Conservation (phyloP, 2,797 vertebrate species). For the Apogon hyalosoma region DNA sequence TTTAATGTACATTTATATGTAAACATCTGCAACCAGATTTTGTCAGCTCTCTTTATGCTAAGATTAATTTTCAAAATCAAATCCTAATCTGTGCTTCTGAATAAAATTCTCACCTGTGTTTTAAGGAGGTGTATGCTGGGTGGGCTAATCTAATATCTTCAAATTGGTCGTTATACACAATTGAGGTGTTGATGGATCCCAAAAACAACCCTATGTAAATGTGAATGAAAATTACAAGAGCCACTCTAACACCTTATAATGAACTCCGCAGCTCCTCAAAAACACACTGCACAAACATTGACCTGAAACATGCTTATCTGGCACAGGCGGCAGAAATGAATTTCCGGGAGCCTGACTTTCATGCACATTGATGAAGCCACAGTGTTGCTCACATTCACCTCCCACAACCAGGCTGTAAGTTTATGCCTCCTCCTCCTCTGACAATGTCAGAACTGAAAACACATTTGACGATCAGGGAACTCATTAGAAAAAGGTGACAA, state of each 20-base stretch:
- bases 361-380: constrained; percentile 79
- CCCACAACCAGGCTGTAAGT: constrained; percentile 44
- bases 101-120: constrained; percentile 61
- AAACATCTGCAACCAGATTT: constrained; percentile 26
- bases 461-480: constrained; percentile 77
- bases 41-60: constrained; percentile 39
- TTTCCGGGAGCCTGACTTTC: constrained; percentile 80
- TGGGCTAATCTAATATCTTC: constrained; percentile 72
- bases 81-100: constrained; percentile 38
- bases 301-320: constrained; percentile 79
- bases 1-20: constrained; percentile 29
- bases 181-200: constrained; percentile 82
- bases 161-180: constrained; percentile 78
- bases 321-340: constrained; percentile 70
- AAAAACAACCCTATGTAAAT: constrained; percentile 74
- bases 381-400: constrained; percentile 44
- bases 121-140: constrained; percentile 38
- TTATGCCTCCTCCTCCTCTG: constrained; percentile 55
- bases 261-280: constrained; percentile 62
- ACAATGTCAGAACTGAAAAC: constrained; percentile 74
- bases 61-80: constrained; percentile 14
- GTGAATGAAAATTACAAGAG: constrained; percentile 70
- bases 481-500: constrained; percentile 90
- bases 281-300: constrained; percentile 65
- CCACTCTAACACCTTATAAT: constrained; percentile 83